Conservation (phyloP, 2,797 vertebrate genomes). For the Hydrocynus forskahlii region DNA sequence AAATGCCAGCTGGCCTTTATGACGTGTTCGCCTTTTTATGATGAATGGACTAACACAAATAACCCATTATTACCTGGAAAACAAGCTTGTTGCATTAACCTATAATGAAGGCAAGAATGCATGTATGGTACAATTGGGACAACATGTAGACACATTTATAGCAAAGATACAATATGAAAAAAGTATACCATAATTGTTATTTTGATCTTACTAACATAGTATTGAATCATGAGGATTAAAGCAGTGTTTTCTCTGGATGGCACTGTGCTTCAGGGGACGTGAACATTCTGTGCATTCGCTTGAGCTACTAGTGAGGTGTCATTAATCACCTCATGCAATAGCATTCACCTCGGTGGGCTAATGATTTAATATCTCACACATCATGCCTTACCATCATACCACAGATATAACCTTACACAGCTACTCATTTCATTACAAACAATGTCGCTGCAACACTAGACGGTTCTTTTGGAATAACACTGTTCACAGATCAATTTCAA, state of each 20-base stretch:
- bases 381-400: constrained; percentile 30
- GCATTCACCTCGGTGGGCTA: constrained; percentile 26
- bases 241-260: constrained; percentile 30
- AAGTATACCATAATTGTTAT: too few species aligned
- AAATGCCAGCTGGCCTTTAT: neutral
- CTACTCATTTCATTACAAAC: constrained; percentile 49
- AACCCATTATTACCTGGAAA: neutral
- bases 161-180: neutral
- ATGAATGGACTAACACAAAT: neutral
- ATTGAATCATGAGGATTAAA: constrained; percentile 33
- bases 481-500: constrained; percentile 64
- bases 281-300: constrained; percentile 8
- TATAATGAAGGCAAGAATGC: neutral
- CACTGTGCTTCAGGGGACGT: constrained; percentile 6
- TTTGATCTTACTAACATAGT: too few species aligned
- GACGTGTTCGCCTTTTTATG: neutral
- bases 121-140: too few species aligned
- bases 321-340: constrained; percentile 38
- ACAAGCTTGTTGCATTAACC: too few species aligned
- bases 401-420: constrained; percentile 45
- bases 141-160: too few species aligned
- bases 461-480: constrained; percentile 60
- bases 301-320: neutral
- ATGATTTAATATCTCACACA: constrained; percentile 42
- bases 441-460: constrained; percentile 46